Base-by-base conservation (phyloP, 1,140 invertebrate genomes). In the Drosophila ohnishii region DNA sequence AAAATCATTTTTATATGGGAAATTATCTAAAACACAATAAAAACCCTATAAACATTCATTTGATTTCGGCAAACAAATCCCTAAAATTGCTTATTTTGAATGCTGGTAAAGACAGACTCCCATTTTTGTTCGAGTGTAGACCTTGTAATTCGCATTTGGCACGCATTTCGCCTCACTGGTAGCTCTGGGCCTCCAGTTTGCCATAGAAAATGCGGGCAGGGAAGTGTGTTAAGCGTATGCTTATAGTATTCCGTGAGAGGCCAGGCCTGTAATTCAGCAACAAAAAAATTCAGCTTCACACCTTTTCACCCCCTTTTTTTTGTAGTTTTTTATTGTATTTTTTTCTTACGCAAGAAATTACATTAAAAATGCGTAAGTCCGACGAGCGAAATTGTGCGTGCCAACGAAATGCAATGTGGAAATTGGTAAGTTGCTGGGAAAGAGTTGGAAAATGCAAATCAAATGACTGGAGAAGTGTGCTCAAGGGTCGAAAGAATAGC, bases 161-260 rank as follows among this genome's bases (percentile, higher is more conserved):
- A 86, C 82, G 78, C 82, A 85, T 67, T 84, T 58, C 62, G 30
- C 45, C 39, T 47, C 22, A 61, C 37, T 67, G 66, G 30, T 3
- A 34, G 61, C 37, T 42, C 22, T 37, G 42, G 44, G 34, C 51
- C 30, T 28, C 55, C 25, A 32, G 56, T 61, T 75, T 62, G 74
- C 63, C 66, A 78, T 67, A 66, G 75, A 72, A 86, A 86, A 81
- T 78, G 82, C 82, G 82, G 67, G 61, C 53, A 78, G 57, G 62
- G 74, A 88, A 88, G 83, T 88, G 72, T 87, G 84, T 87, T 83
- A 86, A 86, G 39, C 72, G 53, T 83, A 86, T 86, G 81, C 81
- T 58, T 58, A 13, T 30, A 37, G 25, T 59, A 53, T 53, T 53
- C 51, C 51, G 34, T 37, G 51, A 37, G 32, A 22, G 16, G 32